phyloP scores from a whole-genome alignment of 2,888 invertebrate species.

The Colostygia pectinataria region DNA sequence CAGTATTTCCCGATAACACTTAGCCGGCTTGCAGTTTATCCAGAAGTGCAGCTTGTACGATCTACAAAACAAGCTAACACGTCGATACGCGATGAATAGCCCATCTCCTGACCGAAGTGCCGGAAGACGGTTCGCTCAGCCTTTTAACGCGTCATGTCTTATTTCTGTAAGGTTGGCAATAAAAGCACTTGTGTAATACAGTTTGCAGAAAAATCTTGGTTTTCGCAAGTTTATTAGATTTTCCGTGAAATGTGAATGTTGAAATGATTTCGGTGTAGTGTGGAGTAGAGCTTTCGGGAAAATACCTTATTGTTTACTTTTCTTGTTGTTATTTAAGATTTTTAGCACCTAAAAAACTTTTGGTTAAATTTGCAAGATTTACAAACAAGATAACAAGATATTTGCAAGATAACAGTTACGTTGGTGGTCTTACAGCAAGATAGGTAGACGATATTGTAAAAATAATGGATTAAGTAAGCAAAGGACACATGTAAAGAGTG shows the following conservation, averaged over 20 bases:
- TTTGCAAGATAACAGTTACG: too few relatives aligned
- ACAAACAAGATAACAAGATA: too few relatives aligned
- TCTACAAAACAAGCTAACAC: slow-evolving; percentile 36
- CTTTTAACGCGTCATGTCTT: slow-evolving; percentile 60
- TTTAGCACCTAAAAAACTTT: too few relatives aligned
- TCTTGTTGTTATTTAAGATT: too few relatives aligned
- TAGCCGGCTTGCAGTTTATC: neutral
- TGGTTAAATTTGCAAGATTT: too few relatives aligned
- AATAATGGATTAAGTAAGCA: too few relatives aligned
- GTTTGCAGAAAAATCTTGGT: slow-evolving; percentile 7
- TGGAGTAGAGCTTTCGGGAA: neutral
- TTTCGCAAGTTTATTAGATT: slow-evolving; percentile 3
- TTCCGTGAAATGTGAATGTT: neutral
- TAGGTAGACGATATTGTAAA: too few relatives aligned
- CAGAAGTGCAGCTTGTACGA: slow-evolving; percentile 34
- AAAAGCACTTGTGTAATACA: slow-evolving; percentile 24
- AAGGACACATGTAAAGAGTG: too few relatives aligned
- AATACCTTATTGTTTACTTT: too few relatives aligned
- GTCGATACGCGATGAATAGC: slow-evolving; percentile 67
- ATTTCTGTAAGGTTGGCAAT: slow-evolving; percentile 43
- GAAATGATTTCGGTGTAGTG: neutral
- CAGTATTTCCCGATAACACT: neutral
- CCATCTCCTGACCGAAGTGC: slow-evolving; percentile 64
- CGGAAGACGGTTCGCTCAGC: slow-evolving; percentile 57
- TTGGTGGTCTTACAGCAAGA: too few relatives aligned